Percentiles rank a stretch among this genome's conserved stretches.
Conservation (phyloP, 2,888 invertebrate genomes). For the Xestia sexstrigata region DNA sequence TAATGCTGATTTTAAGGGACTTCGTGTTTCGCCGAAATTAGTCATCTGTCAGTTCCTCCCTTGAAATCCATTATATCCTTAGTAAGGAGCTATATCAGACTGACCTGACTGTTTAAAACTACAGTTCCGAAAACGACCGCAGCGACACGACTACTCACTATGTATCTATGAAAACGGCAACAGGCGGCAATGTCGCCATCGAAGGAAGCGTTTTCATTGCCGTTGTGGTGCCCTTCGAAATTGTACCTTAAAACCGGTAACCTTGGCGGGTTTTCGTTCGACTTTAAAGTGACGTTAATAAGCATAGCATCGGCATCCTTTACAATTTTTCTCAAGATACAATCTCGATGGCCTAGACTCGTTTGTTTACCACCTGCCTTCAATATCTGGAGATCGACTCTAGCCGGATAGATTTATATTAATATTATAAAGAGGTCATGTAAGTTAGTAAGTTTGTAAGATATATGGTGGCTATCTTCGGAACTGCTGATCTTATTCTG, state of each 20-base stretch:
- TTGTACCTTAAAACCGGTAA: not conserved
- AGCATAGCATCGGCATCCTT: not conserved
- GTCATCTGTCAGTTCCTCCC: too few species aligned
- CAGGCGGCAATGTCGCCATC: not conserved
- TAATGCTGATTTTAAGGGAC: not conserved
- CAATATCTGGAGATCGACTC: slow-evolving; percentile 5
- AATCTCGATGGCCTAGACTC: not conserved
- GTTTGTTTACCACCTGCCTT: slow-evolving; percentile 33
- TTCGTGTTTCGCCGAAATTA: not conserved
- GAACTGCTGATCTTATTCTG: not conserved
- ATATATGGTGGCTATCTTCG: not conserved
- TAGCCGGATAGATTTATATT: not conserved
- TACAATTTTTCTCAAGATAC: slow-evolving; percentile 2
- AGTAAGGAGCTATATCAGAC: not conserved
- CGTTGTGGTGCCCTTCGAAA: not conserved
- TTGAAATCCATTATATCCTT: not conserved
- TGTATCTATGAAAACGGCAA: not conserved
- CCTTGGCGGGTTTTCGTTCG: not conserved
- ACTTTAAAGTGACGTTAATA: slow-evolving; percentile 3
- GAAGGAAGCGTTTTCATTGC: not conserved
- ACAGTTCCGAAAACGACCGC: not conserved
- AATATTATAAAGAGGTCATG: not conserved
- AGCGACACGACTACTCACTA: not conserved
- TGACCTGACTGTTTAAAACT: not conserved
- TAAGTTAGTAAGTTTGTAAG: not conserved